Base-by-base conservation (phyloP, 2,113 vertebrate genomes). In the Malurus cyaneus region DNA sequence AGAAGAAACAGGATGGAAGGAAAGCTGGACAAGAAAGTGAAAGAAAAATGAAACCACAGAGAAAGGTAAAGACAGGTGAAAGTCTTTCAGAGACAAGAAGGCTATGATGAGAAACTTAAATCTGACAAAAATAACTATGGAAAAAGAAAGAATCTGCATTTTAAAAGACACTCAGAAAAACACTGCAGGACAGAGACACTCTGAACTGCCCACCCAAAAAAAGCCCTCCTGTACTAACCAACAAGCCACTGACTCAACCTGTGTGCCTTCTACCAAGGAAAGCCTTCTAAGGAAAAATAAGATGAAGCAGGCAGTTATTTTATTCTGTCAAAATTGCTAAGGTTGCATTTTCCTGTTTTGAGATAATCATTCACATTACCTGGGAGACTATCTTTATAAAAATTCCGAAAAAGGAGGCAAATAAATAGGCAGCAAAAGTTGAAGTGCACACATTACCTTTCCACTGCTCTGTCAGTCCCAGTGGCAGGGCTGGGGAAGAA, bases 381-480 rank as follows among this genome's bases (percentile, higher is more conserved):
- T 1, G 2, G 41, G 60, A 91, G 60, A 59, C 6, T 42, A 7
- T 56, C 85, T 73, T 39, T 18, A 24, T 23, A 54, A 71, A 65
- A 21, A 23, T 4, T 71, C 6, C 41, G 41, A 34, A 56, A 73
- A 47, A 41, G 19, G 11, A 85, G 31, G 34, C n/a, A 69, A 71
- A 73, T 13, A 76, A 89, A 71, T 11, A 73, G 52, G 3, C 29
- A 67, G 44, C 19, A 66, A 23, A 66, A 87, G 19, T 1, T 54
- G 44, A 72, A 69, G 52, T 7, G 25, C 39, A 11, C 24, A n/a
- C 34, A 18, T 0, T 98, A 98, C 98, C 98, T 97, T 81, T 98
- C 98, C 21, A 71, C 53, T 14, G 96, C 73, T 89, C 72, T 96
- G 77, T 98, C 98, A 23, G 28, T 92, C 15, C 82, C 57, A 29